Evolutionary conservation across 2,888 invertebrate species (phyloP).

Genomic region (Nudaria mundana): DNA sequence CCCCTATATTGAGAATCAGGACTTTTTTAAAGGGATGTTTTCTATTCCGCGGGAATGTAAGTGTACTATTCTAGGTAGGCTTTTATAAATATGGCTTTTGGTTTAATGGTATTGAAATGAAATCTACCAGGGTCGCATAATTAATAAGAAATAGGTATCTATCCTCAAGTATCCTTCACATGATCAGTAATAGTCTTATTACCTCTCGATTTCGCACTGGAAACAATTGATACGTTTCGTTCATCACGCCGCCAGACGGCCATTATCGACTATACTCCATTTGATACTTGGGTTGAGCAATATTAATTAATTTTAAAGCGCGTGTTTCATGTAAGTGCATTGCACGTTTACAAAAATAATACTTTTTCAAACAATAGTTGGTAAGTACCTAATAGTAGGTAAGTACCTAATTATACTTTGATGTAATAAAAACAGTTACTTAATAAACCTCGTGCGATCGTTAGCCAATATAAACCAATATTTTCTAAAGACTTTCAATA

Average conservation of each 20-base stretch:
- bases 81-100: too few species aligned
- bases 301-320: conserved; percentile 22
- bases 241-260: conserved; percentile 16
- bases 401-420: too few species aligned
- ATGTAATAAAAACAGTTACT: conserved; percentile 3
- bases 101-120: too few species aligned
- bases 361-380: conserved; percentile 4
- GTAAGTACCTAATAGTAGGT: too few species aligned
- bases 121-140: too few species aligned
- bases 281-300: conserved; percentile 18
- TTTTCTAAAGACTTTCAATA: too few species aligned
- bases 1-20: too few species aligned
- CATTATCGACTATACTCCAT: conserved; percentile 12
- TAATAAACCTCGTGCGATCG: neutral
- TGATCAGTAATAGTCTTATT: conserved; percentile 4
- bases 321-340: conserved; percentile 13
- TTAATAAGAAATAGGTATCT: too few species aligned
- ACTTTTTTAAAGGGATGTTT: too few species aligned
- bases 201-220: conserved; percentile 15
- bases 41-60: too few species aligned
- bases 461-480: too few species aligned
- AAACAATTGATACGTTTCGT: conserved; percentile 20
- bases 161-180: neutral
- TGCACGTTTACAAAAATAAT: conserved; percentile 16
- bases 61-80: too few species aligned